Evolutionary conservation across 2,888 invertebrate genomes (phyloP).

Genomic region (Drosophila glabriapex): DNA sequence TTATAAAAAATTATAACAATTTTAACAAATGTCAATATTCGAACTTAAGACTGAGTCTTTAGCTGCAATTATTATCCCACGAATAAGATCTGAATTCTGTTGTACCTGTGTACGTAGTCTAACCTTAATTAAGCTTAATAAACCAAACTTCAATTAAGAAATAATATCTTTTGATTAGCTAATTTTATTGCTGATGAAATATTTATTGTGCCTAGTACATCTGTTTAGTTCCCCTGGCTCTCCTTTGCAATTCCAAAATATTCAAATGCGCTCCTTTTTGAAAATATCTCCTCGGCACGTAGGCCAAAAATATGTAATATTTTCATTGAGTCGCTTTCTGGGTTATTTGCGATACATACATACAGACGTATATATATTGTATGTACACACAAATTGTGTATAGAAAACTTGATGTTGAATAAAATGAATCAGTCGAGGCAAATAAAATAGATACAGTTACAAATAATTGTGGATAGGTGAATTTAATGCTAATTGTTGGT

Average conservation of each 20-base stretch:
- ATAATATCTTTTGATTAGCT: background rate
- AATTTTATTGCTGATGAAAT: background rate
- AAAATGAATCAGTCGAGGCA: background rate
- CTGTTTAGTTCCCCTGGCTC: too few species aligned
- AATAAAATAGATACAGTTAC: conserved; percentile 2
- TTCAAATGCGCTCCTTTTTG: background rate
- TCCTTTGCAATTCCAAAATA: background rate
- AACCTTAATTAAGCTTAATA: background rate
- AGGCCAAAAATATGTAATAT: conserved; percentile 3
- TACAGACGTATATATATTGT: conserved; percentile 19
- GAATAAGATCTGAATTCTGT: background rate
- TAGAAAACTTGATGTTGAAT: background rate
- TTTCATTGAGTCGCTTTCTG: conserved; percentile 25
- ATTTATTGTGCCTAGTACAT: background rate
- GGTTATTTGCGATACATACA: conserved; percentile 49
- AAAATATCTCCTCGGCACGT: conserved; percentile 1
- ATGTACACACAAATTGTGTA: conserved; percentile 23
- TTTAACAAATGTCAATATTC: background rate
- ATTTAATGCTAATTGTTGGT: background rate
- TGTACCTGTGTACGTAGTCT: background rate
- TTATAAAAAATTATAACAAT: background rate
- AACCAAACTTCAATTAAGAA: background rate
- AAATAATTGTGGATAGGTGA: background rate
- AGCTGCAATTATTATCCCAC: background rate
- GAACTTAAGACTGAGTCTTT: background rate